Base-by-base conservation (phyloP, 2,888 invertebrate genomes). In the Cosmopolites sordidus region DNA sequence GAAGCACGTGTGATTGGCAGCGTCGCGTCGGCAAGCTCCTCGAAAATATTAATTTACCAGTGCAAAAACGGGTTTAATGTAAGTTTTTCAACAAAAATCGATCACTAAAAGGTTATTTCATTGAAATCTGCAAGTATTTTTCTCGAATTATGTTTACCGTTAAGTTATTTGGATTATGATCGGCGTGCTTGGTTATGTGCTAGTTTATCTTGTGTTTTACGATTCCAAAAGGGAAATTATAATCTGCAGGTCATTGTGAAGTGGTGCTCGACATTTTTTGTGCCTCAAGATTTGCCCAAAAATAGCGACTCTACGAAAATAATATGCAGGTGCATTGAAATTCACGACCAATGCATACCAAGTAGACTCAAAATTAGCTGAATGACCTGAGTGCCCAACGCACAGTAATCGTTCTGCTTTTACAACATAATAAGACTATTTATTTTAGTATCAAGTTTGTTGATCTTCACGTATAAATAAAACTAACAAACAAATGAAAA, bases 1-100 rank as follows among this genome's bases (percentile, higher is more conserved):
- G 69, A 69, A 69, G 69, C 70, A 71, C 69, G 67, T 69, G 69
- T 56, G 64, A 64, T 64, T 60, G 59, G 63, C 62, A 63, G 66
- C 63, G 58, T 67, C 65, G 62, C 63, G 56, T 56, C 56, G 48
- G 48, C 51, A 46, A 55, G 55, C 50, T 55, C 51, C 33, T 43
- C 50, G 15, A 51, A 56, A 51, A 56, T 56, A 48, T 18, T 33
- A 48, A 45, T 51, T 41, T 43, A 39, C 14, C 11, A 17, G 16
- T 37, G 43, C 45, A 56, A 55, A 45, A 41, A 51, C 48, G 49
- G 46, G 30, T 56, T 48, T 48, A 38, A 30, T 45, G 56, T 56
- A 56, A 56, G 56, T 56, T 56, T 43, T 51, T 29, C 4, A 22
- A 8, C 8, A 22, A 22, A 22, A 22, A 22, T 3, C 22, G 22